These are phyloP conservation scores for Hyperoplus immaculatus DNA, from an alignment of 2,797 vertebrate species.

Conservation along the genomic window DNA sequence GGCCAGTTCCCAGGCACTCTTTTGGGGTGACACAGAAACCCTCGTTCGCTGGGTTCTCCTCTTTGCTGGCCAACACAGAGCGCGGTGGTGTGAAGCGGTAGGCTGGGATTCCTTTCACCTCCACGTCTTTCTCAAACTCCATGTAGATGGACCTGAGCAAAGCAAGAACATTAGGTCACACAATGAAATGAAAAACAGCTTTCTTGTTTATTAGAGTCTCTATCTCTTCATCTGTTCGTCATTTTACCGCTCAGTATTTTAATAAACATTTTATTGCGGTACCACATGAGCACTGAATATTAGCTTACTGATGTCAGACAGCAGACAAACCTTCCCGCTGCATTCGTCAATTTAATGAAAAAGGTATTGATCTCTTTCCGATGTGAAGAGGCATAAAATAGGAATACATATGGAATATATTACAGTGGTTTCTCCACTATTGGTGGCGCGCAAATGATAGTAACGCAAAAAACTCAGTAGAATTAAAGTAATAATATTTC, in stretches of 20 bases:
- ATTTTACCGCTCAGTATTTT: not conserved
- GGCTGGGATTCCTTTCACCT: slow-evolving; percentile 85
- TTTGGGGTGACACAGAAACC: slow-evolving; percentile 83
- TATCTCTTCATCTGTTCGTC: not conserved
- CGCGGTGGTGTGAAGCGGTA: slow-evolving; percentile 87
- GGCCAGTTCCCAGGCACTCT: slow-evolving; percentile 85
- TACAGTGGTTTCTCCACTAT: not conserved
- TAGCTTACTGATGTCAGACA: not conserved
- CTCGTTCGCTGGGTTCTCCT: slow-evolving; percentile 84
- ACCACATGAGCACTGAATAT: not conserved
- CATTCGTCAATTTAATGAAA: not conserved
- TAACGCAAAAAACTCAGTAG: not conserved
- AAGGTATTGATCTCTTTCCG: not conserved
- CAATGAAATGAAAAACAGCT: not conserved
- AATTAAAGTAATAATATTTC: not conserved
- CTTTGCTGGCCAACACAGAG: slow-evolving; percentile 83
- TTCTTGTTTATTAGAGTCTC: not conserved
- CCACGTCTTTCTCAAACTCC: slow-evolving; percentile 87
- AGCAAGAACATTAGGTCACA: not conserved
- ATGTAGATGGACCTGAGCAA: slow-evolving; percentile 85
- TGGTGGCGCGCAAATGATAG: not conserved
- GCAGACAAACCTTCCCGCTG: not conserved
- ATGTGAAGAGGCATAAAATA: not conserved
- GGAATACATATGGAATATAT: not conserved
- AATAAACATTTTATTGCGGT: not conserved